Evolutionary conservation across 1,140 invertebrate species (phyloP), one percentile per base, ranked within the genome.

Genomic region (Apis dorsata): DNA sequence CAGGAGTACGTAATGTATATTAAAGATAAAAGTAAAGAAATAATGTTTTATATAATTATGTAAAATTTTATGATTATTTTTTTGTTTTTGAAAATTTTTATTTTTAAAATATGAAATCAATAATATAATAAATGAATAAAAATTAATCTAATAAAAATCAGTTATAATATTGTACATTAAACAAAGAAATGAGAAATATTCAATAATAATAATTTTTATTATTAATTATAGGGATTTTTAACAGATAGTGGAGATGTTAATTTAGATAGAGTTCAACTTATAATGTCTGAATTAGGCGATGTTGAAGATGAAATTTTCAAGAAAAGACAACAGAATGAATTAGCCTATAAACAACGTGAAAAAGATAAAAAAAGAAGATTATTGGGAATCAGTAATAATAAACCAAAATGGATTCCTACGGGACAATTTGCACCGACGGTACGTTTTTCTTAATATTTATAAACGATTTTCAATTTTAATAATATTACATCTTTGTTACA

Each of bases 221-320:
- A 53, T 55, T 44, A 55, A 91, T 94, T 93, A 68, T 84, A 98
- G 97, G 98, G 98, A n/a, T 99, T 97, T 95, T 94, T 99, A 63
- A 99, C 99, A 3, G 96, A 99, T 89, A 99, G 97, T 87, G 99
- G 99, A 1, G 96, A 98, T 85, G 98, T 99, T 4, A 97, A 98
- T 93, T 94, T 99, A 69, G 96, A 97, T 81, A 95, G 98, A 81
- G 99, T 99, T 44, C 98, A 99, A 94, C 92, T 99, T 79, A 99
- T 99, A 49, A 97, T 99, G 96, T 95, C 96, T 69, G 98, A 99
- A 92, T 94, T 99, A 53, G 99, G 99, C 2, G 95, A 97, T 92
- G 96, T 97, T 8, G 99, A 99, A 93, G 99, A 99, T 95, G 97
- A 99, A 94, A 99, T 99, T 89, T 99, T 99, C 92, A 98, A 97